Conservation (phyloP, 2,797 vertebrate species). For the Lepilemur septentrionalis region DNA sequence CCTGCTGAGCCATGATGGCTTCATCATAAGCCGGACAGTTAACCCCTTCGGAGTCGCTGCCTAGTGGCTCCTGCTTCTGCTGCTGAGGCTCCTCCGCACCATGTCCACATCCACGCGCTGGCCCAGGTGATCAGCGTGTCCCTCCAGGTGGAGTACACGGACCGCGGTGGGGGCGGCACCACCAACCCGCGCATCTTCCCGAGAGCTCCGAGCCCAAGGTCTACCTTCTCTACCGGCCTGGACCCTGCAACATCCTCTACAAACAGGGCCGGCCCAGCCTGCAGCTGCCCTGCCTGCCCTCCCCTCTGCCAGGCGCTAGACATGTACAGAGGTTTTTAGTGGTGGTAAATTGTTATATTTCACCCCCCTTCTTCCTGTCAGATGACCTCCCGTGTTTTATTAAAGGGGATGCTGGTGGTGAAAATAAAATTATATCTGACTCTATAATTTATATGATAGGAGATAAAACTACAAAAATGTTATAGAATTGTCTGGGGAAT, state of each 20-base stretch:
- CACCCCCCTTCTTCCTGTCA: constrained; percentile 88
- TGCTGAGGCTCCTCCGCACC: constrained; percentile 75
- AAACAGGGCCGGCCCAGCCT: constrained; percentile 86
- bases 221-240: constrained; percentile 95
- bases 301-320: constrained; percentile 84
- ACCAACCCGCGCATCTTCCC: constrained; percentile 96
- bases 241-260: constrained; percentile 97
- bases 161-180: constrained; percentile 93
- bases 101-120: constrained; percentile 97
- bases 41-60: constrained; percentile 83
- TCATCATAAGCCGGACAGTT: constrained; percentile 95
- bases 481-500: neutral
- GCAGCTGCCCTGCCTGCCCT: neutral
- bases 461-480: neutral
- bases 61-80: no score
- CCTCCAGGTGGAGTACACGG: constrained; percentile 98
- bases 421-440: neutral
- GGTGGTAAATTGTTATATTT: constrained; percentile 94
- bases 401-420: constrained; percentile 88
- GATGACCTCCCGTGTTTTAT: constrained; percentile 91
- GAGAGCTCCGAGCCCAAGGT: constrained; percentile 95
- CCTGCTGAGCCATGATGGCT: constrained; percentile 97
- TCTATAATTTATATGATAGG: neutral
- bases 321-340: constrained; percentile 91
- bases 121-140: constrained; percentile 93